Conservation (phyloP, 2,113 vertebrate genomes). For the Macroglossus sobrinus region DNA sequence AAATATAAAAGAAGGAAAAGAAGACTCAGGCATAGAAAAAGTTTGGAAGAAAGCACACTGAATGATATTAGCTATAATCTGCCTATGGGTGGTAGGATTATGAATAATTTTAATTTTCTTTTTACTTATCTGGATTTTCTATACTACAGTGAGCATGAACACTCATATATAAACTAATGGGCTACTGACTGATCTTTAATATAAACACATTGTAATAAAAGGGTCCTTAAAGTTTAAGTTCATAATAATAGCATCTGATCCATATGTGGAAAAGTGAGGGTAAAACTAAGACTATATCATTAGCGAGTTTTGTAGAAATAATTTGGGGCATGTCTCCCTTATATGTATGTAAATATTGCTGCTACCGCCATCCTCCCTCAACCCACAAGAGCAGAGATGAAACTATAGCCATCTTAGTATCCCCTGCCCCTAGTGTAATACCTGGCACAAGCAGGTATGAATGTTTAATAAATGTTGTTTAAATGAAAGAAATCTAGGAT, state of each 20-base stretch:
- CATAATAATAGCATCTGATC: not conserved
- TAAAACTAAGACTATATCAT: not conserved
- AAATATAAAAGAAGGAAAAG: not conserved
- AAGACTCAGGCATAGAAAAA: not conserved
- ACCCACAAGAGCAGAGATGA: not conserved
- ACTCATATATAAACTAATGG: not conserved
- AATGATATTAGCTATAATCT: not conserved
- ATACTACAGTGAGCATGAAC: not conserved
- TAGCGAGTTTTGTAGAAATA: not conserved
- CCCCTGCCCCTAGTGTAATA: not conserved
- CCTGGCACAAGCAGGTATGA: not conserved
- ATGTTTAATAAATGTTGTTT: not conserved
- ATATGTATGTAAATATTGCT: not conserved
- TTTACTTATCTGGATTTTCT: not conserved
- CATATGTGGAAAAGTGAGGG: not conserved
- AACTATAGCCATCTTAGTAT: not conserved
- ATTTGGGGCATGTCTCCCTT: not conserved
- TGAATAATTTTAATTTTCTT: not conserved
- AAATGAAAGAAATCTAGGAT: not conserved
- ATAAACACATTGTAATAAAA: not conserved
- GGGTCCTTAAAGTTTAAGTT: not conserved
- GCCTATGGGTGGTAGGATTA: not conserved
- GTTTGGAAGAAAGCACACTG: not conserved
- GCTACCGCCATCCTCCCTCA: not conserved
- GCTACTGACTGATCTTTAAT: not conserved